Base-by-base conservation (phyloP, 2,888 invertebrate species). In the Drosophila maculinotata region DNA sequence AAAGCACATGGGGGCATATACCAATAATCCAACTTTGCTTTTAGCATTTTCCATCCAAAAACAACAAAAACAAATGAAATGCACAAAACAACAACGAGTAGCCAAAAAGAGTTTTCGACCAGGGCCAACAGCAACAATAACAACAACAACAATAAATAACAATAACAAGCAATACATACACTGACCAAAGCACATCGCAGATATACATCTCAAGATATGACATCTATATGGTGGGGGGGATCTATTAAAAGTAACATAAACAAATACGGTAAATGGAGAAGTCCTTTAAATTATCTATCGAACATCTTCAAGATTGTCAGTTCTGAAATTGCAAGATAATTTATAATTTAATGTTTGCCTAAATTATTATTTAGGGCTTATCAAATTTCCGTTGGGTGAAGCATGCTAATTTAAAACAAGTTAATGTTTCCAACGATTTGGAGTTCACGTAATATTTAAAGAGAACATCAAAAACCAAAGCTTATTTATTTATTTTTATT, bases 21-120 rank as follows among this genome's bases (percentile, higher is more conserved):
- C 53, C 49, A 56, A 71, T 69, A 82, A 76, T 78, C 76, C 78
- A 80, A 78, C 67, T 79, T 80, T 82, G 79, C 81, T 79, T 79
- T 79, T 71, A 76, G 68, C 68, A 72, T 80, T 68, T 67, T 54
- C 48, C 59, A 66, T 25, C 26, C 35, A 45, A 57, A 63, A 47
- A 51, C 31, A 48, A 60, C 49, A 60, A 56, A 58, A 65, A 62
- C 51, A 41, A 53, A n/a, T 6, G 42, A 31, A 44, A 64, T 59
- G 52, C 20, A 51, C 7, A 48, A 17, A 25, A 31, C 25, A 9
- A 51, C 17, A 36, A 25, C 15, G 25, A 48, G 51, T n/a, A 64
- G 47, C 31, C 15, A 39, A 64, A 52, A 57, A 62, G 42, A 42
- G 51, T 56, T 54, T 49, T 31, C 45, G 33, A 26, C 56, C 56